Conservation (phyloP, 2,113 vertebrate genomes). For the Tenrec ecaudatus region DNA sequence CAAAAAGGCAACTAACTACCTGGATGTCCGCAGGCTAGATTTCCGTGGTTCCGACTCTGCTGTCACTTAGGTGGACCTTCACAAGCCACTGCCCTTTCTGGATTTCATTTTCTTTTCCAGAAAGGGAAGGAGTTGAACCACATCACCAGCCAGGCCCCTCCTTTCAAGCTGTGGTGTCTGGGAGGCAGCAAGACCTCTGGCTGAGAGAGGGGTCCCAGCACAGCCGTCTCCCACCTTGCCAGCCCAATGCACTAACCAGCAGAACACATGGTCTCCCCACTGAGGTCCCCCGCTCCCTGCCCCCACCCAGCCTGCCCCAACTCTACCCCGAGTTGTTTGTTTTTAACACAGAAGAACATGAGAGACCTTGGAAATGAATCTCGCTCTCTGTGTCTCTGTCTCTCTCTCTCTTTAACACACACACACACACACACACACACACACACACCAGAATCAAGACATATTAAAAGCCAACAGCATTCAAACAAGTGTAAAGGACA, state of each 20-base stretch:
- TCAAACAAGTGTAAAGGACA: conserved; percentile 76
- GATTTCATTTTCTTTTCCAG: conserved; percentile 20
- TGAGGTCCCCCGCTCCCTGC: background rate
- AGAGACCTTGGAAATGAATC: background rate
- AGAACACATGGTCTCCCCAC: conserved; percentile 70
- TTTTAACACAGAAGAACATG: background rate
- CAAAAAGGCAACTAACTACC: background rate
- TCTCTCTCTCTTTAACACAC: background rate
- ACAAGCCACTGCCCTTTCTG: background rate
- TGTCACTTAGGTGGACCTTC: background rate
- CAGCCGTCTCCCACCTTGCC: conserved; percentile 55
- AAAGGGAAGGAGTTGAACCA: conserved; percentile 13
- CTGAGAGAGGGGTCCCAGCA: conserved; percentile 62
- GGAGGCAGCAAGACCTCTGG: conserved; percentile 28
- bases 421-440: background rate
- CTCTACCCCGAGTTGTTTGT: background rate
- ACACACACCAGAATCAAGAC: conserved; percentile 4
- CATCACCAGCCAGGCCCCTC: conserved; percentile 46
- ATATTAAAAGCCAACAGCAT: conserved; percentile 67
- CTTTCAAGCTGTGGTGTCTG: conserved; percentile 65
- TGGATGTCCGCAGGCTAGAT: too few relatives aligned
- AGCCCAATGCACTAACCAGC: conserved; percentile 62
- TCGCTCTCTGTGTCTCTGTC: too few relatives aligned
- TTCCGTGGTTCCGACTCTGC: background rate
- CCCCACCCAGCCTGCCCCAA: background rate